Evolutionary conservation across 2,797 vertebrate species (phyloP), one percentile per base, ranked within the genome.

Genomic region (Pogonophryne albipinna): DNA sequence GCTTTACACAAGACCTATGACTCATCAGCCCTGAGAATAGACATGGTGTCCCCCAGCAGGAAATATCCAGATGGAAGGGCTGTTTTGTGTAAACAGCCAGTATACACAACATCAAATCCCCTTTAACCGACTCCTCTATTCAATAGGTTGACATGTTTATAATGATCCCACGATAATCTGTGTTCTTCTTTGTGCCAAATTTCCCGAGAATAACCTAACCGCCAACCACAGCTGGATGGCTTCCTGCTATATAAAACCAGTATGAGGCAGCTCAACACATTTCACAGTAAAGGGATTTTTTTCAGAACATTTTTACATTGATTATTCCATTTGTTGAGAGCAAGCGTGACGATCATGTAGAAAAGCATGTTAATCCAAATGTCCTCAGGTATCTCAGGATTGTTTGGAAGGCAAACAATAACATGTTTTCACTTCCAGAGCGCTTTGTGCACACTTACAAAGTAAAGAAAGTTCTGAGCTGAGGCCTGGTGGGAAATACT

Each of bases 11-110:
- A 15, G 57, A 70, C 31, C 76, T 51, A 69, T 83, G 81, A 86
- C 66, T 85, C 79, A 78, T 64, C 67, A 46, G 42, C 17, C 9
- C 71, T 63, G 47, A 67, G 53, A 84, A 80, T 44, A 66, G 82
- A 67, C 17, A 3, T 4, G 16, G n/a, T 23, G 20, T 19, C 64
- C 20, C 41, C 50, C 65, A 23, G 38, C 62, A 49, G 62, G 66
- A 71, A 67, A 27, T 41, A 31, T 0, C 41, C 14, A 56, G 68
- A 67, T 71, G 44, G 13, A 49, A 10, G 6, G 15, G 23, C 17
- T 56, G 31, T 52, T 73, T 42, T 61, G 38, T 56, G 47, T 19
- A 16, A n/a, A 56, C 4, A 12, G 45, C 17, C 1, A 27, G n/a
- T 31, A 10, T 3, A 15, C 2, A 31, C 27, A 56, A 53, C 23